These are phyloP conservation scores for Neodontobutis hainanensis DNA, from an alignment of 2,113 vertebrate species.

Conservation along the genomic window DNA sequence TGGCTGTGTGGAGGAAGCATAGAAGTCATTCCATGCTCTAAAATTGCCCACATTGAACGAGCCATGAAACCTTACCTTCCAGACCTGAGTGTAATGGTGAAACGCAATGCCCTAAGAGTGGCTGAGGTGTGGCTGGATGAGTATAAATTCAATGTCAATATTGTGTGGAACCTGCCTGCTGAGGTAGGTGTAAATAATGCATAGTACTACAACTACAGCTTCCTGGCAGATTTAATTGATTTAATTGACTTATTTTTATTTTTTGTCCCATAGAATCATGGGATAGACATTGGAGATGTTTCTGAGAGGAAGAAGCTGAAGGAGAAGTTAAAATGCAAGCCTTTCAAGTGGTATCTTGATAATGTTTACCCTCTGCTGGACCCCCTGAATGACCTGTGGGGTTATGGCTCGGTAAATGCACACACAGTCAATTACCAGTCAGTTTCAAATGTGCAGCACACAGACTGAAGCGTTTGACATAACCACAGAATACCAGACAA, in stretches of 20 bases:
- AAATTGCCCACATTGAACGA: slow-evolving; percentile 80
- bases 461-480: no score
- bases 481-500: no score
- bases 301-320: slow-evolving; percentile 88
- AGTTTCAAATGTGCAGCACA: not conserved
- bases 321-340: slow-evolving; percentile 89
- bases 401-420: slow-evolving; percentile 71
- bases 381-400: slow-evolving; percentile 22
- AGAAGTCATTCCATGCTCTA: slow-evolving; percentile 83
- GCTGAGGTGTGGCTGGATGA: slow-evolving; percentile 85
- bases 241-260: no score
- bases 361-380: slow-evolving; percentile 87
- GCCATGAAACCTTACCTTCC: slow-evolving; percentile 77
- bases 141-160: slow-evolving; percentile 80
- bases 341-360: slow-evolving; percentile 94
- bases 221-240: not conserved
- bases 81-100: slow-evolving; percentile 58
- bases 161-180: slow-evolving; percentile 79
- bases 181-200: slow-evolving; percentile 52
- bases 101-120: slow-evolving; percentile 77
- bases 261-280: slow-evolving; percentile 81
- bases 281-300: slow-evolving; percentile 91
- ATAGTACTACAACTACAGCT: not conserved
- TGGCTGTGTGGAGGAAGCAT: slow-evolving; percentile 85
- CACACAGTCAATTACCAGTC: not conserved